These are phyloP conservation scores for Pterois miles DNA, from an alignment of 2,797 vertebrate genomes.

Conservation along the genomic window DNA sequence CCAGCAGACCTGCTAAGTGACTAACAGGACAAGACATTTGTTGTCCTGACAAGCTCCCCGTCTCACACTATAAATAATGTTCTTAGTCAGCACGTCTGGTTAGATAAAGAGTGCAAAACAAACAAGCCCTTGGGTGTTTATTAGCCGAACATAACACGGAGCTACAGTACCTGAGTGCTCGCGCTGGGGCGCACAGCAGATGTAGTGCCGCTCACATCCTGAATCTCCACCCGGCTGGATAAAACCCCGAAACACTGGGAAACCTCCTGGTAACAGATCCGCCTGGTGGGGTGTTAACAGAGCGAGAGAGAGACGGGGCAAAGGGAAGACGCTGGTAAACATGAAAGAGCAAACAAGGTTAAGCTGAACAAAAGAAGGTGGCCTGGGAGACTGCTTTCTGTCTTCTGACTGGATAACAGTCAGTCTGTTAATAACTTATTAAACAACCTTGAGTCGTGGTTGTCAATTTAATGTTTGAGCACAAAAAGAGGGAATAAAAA, in stretches of 20 bases:
- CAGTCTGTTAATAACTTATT: constrained; percentile 19
- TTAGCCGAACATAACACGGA: constrained; percentile 5
- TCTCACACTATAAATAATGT: constrained; percentile 47
- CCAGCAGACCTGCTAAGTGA: neutral
- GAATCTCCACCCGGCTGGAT: constrained; percentile 96
- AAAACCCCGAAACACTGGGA: constrained; percentile 98
- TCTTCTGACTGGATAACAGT: constrained; percentile 11
- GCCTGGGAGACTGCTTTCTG: neutral
- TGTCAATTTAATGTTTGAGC: neutral
- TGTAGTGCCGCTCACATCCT: constrained; percentile 94
- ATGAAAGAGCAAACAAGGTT: neutral
- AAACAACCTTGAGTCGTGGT: neutral
- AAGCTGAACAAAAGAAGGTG: constrained; percentile 8
- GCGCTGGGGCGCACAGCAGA: constrained; percentile 94
- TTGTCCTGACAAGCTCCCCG: constrained; percentile 32
- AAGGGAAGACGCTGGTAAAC: neutral
- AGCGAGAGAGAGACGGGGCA: neutral
- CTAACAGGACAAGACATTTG: constrained; percentile 17
- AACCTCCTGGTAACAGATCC: constrained; percentile 98
- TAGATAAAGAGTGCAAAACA: constrained; percentile 40
- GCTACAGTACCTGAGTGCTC: constrained; percentile 92
- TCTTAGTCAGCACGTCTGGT: constrained; percentile 29
- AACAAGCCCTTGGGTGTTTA: constrained; percentile 40
- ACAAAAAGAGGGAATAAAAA: neutral
- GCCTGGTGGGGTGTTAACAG: constrained; percentile 76